Base-by-base conservation (phyloP, 2,797 vertebrate genomes). In the Neopelma chrysocephalum region DNA sequence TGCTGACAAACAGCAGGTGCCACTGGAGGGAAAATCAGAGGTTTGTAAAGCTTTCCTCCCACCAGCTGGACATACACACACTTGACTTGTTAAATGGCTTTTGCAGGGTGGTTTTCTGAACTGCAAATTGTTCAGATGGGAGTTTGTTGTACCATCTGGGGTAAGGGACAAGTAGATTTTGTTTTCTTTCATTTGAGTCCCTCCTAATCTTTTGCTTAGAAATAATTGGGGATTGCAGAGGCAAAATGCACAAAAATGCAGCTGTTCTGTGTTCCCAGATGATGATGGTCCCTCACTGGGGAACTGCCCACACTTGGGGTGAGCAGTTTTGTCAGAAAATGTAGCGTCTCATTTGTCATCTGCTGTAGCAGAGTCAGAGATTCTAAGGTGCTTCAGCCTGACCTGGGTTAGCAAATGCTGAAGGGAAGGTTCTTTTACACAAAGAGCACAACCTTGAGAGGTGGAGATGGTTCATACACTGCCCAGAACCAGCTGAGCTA, bases 401-500 rank as follows among this genome's bases (percentile, higher is more conserved):
- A 48, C 38, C 38, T 13, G 34, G 31, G 58, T 53, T 48, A 69
- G 61, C 36, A 85, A 73, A 65, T 54, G 40, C 45, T 69, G 60
- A 62, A 71, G n/a, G 15, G 32, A 23, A 4, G 3, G 27, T 38
- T 48, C 29, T 66, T 87, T 50, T 73, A 71, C 40, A 54, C 65
- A 78, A 38, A 60, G 16, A 60, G 10, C 38, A 32, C 34, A 47
- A 27, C 17, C 11, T 43, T 54, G 57, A 66, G 66, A 78, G 47
- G 32, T 45, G 25, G 51, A 53, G 25, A 3, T 22, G 29, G 29
- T n/a, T 86, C 18, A 2, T 62, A 14, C 1, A 0, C 15, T 40
- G 6, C 57, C 62, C 7, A 3, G 81, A 78, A 57, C 15, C 45
- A 61, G 36, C 18, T 64, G 40, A 77, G 32, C 53, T 53, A 3